phyloP scores from a whole-genome alignment of 2,888 invertebrate genomes.

The Dioctria rufipes region DNA sequence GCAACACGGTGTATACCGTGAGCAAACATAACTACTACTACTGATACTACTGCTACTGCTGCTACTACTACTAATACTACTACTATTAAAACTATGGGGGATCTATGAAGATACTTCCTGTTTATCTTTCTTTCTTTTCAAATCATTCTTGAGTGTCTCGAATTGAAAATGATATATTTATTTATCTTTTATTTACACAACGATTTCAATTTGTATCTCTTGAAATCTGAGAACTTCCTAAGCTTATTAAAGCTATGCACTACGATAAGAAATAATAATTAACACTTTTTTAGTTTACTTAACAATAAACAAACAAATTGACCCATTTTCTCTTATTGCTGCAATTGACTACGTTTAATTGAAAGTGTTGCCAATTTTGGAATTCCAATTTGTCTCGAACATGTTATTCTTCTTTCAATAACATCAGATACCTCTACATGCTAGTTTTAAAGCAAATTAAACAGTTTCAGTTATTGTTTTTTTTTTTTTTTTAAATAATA shows the following conservation, averaged over 20 bases:
- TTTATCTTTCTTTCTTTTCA: conserved; percentile 5
- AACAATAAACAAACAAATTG: conserved; percentile 37
- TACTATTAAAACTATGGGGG: too few species aligned
- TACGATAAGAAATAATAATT: conserved; percentile 10
- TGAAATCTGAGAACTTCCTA: conserved; percentile 25
- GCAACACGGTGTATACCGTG: not conserved
- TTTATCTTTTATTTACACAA: conserved; percentile 33
- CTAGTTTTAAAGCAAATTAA: too few species aligned
- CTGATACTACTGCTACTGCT: too few species aligned
- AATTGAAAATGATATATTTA: conserved; percentile 1
- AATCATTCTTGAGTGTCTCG: conserved; percentile 20
- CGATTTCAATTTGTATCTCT: conserved; percentile 19
- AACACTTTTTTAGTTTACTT: not conserved
- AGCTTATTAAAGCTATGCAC: conserved; percentile 34
- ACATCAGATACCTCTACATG: too few species aligned
- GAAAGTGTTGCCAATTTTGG: conserved; percentile 14
- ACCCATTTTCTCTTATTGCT: conserved; percentile 25
- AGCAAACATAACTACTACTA: too few species aligned
- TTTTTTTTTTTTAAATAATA: too few species aligned
- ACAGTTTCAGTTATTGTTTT: too few species aligned
- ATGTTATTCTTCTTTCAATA: too few species aligned
- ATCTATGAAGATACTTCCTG: too few species aligned
- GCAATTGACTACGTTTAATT: conserved; percentile 45
- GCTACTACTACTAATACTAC: too few species aligned
- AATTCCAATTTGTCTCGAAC: not conserved